A percentile compares a stretch with the other conserved stretches of the same genome.
These are phyloP conservation scores for Margarornis squamiger DNA, from an alignment of 2,797 vertebrate genomes.

Conservation along the genomic window DNA sequence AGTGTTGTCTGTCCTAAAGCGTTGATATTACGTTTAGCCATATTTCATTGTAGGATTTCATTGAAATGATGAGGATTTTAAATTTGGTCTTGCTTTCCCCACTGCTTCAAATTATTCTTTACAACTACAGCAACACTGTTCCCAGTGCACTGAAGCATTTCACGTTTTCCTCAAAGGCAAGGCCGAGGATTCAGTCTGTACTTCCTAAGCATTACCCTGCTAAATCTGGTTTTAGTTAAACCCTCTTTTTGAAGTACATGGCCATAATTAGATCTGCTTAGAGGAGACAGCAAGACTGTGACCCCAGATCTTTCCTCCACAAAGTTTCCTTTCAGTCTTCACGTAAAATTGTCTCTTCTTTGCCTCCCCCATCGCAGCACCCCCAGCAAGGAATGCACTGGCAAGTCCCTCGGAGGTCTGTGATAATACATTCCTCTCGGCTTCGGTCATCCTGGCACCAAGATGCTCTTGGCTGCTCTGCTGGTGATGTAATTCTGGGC, in stretches of 20 bases:
- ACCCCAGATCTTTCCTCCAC: conserved; percentile 52
- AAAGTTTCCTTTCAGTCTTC: conserved; percentile 52
- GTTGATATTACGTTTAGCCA: background rate
- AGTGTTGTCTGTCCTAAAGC: background rate
- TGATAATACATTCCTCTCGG: conserved; percentile 80
- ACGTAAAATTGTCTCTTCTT: conserved; percentile 51
- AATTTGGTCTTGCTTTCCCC: background rate
- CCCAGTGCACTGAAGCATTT: background rate
- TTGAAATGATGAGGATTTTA: background rate
- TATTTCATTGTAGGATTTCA: background rate
- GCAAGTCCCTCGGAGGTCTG: conserved; percentile 68
- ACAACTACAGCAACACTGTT: background rate
- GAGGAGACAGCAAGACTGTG: conserved; percentile 62
- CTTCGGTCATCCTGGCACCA: conserved; percentile 75
- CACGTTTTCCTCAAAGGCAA: conserved; percentile 44
- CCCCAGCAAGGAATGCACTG: conserved; percentile 67
- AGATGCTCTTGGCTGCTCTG: conserved; percentile 72
- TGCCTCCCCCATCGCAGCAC: conserved; percentile 23
- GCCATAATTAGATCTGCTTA: conserved; percentile 68
- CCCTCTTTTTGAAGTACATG: conserved; percentile 65
- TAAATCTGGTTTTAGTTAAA: conserved; percentile 73
- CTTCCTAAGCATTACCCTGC: conserved; percentile 49
- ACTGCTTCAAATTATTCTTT: background rate
- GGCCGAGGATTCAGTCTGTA: conserved; percentile 9
- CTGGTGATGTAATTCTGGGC: conserved; percentile 82